Evolutionary conservation across 2,113 vertebrate species (phyloP).

Genomic region (Gobius niger): DNA sequence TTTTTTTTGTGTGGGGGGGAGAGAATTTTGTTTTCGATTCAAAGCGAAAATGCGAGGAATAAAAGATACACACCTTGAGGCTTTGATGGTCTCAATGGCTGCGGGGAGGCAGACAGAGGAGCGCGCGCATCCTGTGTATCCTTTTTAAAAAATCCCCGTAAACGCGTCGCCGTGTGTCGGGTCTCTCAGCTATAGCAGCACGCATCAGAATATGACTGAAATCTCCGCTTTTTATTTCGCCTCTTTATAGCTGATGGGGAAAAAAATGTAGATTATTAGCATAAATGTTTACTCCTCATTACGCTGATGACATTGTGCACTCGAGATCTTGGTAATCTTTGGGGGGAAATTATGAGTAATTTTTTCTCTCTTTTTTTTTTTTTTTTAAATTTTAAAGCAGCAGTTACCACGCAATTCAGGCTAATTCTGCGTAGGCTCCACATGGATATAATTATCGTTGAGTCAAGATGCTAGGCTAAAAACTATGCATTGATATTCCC

Average conservation of each 20-base stretch:
- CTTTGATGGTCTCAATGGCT: constrained; percentile 68
- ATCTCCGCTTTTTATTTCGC: constrained; percentile 99
- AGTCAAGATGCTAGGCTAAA: constrained; percentile 99
- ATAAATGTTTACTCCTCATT: constrained; percentile 99
- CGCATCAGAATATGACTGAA: constrained; percentile 95
- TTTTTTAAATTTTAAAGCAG: constrained; percentile 99
- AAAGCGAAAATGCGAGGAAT: constrained; percentile 25
- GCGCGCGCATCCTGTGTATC: constrained; percentile 55
- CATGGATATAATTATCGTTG: constrained; percentile 99
- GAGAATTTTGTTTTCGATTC: background rate
- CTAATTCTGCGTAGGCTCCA: constrained; percentile 99
- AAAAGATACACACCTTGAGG: constrained; percentile 82
- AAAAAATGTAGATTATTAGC: constrained; percentile 99
- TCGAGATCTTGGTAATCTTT: constrained; percentile 99
- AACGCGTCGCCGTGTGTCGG: constrained; percentile 78
- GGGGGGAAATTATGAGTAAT: constrained; percentile 99
- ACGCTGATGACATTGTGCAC: constrained; percentile 99
- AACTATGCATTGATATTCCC: constrained; percentile 99
- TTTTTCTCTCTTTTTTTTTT: constrained; percentile 56
- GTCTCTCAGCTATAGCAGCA: constrained; percentile 82
- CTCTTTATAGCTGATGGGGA: constrained; percentile 99
- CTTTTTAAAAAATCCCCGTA: constrained; percentile 78
- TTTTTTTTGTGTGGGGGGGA: fast-evolving
- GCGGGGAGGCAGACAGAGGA: constrained; percentile 69
- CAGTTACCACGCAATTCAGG: constrained; percentile 99